phyloP scores from a whole-genome alignment of 2,888 invertebrate species.

The Tetrapedia diversipes region DNA sequence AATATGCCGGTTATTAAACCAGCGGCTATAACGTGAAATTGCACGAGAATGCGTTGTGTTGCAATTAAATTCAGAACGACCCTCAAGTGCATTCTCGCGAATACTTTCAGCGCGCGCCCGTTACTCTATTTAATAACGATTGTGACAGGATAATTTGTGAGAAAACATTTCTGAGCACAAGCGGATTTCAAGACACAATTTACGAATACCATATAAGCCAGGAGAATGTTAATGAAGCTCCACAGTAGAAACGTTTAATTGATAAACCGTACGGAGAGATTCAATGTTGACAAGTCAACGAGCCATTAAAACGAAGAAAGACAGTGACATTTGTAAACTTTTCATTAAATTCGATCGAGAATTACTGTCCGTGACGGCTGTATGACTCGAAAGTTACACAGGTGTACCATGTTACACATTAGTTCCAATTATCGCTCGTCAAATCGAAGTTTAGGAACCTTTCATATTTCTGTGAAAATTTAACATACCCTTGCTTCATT shows the following conservation, averaged over 20 bases:
- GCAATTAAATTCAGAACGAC: conserved; percentile 48
- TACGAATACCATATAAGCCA: background rate
- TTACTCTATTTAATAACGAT: conserved; percentile 48
- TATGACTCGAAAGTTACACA: too few relatives aligned
- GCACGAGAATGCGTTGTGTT: conserved; percentile 30
- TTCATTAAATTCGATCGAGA: too few relatives aligned
- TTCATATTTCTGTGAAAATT: too few relatives aligned
- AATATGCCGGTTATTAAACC: conserved; percentile 18
- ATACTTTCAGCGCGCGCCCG: conserved; percentile 34
- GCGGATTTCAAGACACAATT: conserved; percentile 12
- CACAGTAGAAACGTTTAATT: conserved; percentile 6
- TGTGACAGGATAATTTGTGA: conserved; percentile 48
- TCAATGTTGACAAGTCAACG: background rate
- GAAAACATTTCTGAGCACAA: conserved; percentile 32
- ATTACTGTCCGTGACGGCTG: too few relatives aligned
- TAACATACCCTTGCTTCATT: too few relatives aligned
- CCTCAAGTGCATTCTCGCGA: conserved; percentile 42
- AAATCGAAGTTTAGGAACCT: too few relatives aligned
- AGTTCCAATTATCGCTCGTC: too few relatives aligned
- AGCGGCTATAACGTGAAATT: conserved; percentile 28
- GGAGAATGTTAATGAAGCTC: conserved; percentile 23
- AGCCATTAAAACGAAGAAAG: too few relatives aligned
- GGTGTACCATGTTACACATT: too few relatives aligned
- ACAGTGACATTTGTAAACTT: too few relatives aligned
- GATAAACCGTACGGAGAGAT: background rate